These are phyloP conservation scores for Ormyrus rosae DNA, from an alignment of 2,888 invertebrate species.

Conservation along the genomic window DNA sequence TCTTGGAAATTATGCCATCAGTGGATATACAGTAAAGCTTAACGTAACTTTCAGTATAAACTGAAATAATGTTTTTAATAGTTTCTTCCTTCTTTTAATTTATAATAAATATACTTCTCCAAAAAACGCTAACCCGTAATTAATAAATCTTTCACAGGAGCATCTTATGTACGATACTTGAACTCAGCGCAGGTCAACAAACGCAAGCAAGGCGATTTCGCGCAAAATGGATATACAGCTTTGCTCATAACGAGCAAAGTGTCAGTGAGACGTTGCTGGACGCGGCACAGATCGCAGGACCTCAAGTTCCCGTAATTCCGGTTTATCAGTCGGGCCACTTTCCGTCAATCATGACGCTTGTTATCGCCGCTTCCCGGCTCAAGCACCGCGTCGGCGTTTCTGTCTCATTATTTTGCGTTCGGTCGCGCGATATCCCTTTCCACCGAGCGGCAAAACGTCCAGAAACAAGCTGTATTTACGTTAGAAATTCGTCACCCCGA, in stretches of 20 bases:
- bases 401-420: conserved; percentile 38
- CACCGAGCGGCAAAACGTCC: too few species aligned
- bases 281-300: conserved; percentile 10
- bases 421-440: background rate
- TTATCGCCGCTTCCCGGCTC: conserved; percentile 12
- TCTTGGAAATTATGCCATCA: background rate
- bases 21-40: background rate
- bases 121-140: too few species aligned
- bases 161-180: too few species aligned
- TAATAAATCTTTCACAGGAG: too few species aligned
- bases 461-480: too few species aligned
- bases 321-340: conserved; percentile 44
- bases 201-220: background rate
- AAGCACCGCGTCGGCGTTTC: background rate
- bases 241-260: background rate
- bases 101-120: too few species aligned
- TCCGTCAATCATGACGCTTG: conserved; percentile 48
- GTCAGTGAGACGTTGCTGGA: conserved; percentile 7
- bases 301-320: conserved; percentile 32
- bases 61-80: background rate
- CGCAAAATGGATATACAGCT: background rate
- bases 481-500: too few species aligned
- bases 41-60: conserved; percentile 10
- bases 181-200: too few species aligned
- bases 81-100: too few species aligned